Evolutionary conservation across 2,888 invertebrate species (phyloP).

Genomic region (Mongoloraphidia duomilia): DNA sequence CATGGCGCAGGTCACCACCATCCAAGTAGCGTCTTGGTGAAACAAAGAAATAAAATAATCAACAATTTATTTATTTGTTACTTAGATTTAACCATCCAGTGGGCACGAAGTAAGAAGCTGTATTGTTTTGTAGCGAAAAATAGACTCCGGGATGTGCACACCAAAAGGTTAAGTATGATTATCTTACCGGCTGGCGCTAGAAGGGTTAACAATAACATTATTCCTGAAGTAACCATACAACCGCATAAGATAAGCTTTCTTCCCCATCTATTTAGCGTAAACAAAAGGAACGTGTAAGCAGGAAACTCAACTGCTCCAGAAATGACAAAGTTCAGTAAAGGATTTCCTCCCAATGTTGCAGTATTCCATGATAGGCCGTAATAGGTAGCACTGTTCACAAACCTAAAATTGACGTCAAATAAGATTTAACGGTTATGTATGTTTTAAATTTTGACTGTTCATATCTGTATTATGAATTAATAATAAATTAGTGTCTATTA

Average conservation of each 20-base stretch:
- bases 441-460: neutral
- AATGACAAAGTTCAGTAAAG: conserved; percentile 56
- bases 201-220: conserved; percentile 40
- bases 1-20: conserved; percentile 48
- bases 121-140: conserved; percentile 1
- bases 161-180: neutral
- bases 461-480: no score
- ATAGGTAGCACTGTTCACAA: conserved; percentile 62
- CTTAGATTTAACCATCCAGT: neutral
- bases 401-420: conserved; percentile 39
- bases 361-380: conserved; percentile 67
- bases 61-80: no score
- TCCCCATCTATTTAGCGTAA: conserved; percentile 55
- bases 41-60: neutral
- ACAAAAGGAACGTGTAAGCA: conserved; percentile 47
- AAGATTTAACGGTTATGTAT: neutral
- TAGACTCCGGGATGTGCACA: neutral
- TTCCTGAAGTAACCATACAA: conserved; percentile 49
- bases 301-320: conserved; percentile 65
- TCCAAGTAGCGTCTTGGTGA: conserved; percentile 36
- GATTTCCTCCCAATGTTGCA: conserved; percentile 54
- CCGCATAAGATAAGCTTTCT: conserved; percentile 52
- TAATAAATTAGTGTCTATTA: conserved; percentile 4
- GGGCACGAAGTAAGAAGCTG: neutral
- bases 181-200: conserved; percentile 39